Evolutionary conservation across 2,888 invertebrate species (phyloP), one percentile per base, ranked within the genome.

Genomic region (Athalia circularis): DNA sequence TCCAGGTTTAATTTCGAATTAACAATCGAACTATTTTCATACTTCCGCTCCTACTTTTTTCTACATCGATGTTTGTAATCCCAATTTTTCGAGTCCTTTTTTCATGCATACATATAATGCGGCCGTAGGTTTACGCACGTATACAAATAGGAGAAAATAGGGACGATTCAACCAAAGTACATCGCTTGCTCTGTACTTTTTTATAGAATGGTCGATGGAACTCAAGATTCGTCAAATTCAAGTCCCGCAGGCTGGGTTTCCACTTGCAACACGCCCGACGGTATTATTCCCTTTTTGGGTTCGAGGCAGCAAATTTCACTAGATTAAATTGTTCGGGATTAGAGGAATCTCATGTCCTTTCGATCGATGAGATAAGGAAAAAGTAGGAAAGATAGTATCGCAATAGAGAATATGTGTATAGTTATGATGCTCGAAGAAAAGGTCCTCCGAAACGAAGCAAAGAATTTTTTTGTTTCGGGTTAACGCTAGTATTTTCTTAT

Each of bases 151-250:
- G 29, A 2, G 0, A 29, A 29, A 29, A 2, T 29, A 29, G 29
- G 29, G 29, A 29, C 2, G 1, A 29, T 29, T 29, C 1, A 29
- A 29, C 29, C 29, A 2, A 29, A 29, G 29, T 29, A 29, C 29
- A 29, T 29, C 29, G 29, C 29, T 29, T 29, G 29, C 29, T 29
- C 29, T 29, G 29, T 29, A 29, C 29, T 29, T 29, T 29, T 29
- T 29, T 29, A 29, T 29, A 29, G 1, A 29, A 29, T 2, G 29
- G 29, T 29, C 29, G 29, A 72, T 72, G 72, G 59, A 47, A 13
- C 57, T 72, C 72, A 72, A 57, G 72, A 72, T 59, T 59, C 72
- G 72, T 72, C 72, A 72, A 72, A 59, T 72, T 72, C 57, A 59
- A 72, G 59, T 52, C 54, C 5, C 70, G 54, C 8, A 43, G 11